These are phyloP conservation scores for Adela reaumurella DNA, from an alignment of 2,888 invertebrate genomes.

Conservation along the genomic window DNA sequence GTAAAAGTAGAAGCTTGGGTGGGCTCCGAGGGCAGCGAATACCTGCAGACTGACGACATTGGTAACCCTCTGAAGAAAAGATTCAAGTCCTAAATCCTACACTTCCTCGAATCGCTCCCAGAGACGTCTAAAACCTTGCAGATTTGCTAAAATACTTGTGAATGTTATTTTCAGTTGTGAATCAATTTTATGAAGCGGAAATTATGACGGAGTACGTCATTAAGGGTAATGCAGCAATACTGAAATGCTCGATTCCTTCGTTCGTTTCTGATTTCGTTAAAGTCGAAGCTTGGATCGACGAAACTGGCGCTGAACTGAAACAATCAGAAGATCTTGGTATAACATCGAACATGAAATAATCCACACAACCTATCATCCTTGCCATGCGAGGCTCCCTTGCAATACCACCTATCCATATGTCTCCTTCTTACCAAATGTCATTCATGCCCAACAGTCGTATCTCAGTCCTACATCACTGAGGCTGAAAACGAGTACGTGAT, in stretches of 20 bases:
- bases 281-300: conserved; percentile 78
- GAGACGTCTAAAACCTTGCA: too few species aligned
- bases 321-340: conserved; percentile 71
- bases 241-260: conserved; percentile 87
- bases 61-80: conserved; percentile 48
- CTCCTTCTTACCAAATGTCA: too few species aligned
- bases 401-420: too few species aligned
- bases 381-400: too few species aligned
- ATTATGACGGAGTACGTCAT: conserved; percentile 88
- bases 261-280: conserved; percentile 90
- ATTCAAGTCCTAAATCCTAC: too few species aligned
- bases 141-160: too few species aligned
- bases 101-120: background rate
- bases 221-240: conserved; percentile 80
- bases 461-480: conserved; percentile 86
- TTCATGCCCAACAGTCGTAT: conserved; percentile 74
- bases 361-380: too few species aligned
- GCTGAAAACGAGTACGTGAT: conserved; percentile 94
- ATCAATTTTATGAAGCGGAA: conserved; percentile 87
- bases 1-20: conserved; percentile 85
- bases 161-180: conserved; percentile 63
- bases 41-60: conserved; percentile 66
- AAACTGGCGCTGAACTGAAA: conserved; percentile 64
- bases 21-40: conserved; percentile 64
- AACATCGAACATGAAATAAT: background rate